Evolutionary conservation across 2,888 invertebrate genomes (phyloP), one percentile per base, ranked within the genome.

Genomic region (Nymphalis urticae): DNA sequence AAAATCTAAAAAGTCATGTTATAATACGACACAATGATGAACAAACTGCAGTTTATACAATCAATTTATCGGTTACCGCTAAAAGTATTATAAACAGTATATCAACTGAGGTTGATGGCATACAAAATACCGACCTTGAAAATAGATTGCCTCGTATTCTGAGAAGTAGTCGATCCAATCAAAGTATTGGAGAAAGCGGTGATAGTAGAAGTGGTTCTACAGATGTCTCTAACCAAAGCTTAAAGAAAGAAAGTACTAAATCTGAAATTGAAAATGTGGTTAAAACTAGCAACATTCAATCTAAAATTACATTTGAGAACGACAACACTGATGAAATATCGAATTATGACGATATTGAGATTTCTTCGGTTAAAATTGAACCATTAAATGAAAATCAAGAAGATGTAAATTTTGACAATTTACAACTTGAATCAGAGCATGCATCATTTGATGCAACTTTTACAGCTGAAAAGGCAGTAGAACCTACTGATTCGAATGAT

Each of bases 1-100:
- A 88, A 48, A 94, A 94, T 77, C 85, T 96, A 0, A 93, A 95
- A 72, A 90, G 90, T 0, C 97, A 97, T 76, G 88, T 95, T 0
- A 88, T 93, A 58, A 81, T 85, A 0, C 94, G 94, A 72, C 95
- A 95, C 75, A 82, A 88, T 60, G 86, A 88, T 59, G 85, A 90
- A 64, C 86, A 91, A 71, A 93, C 92, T 1, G 88, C 91, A 73
- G 92, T 92, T 9, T 90, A 85, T 74, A 85, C 82, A 21, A 89
- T 92, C 9, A 91, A 88, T 78, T 82, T 92, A 65, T 80, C 87
- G 16, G 80, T 79, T 2, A 83, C 89, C 80, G 76, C 86, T 10
- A 86, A 79, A 76, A 85, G 82, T 73, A 74, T 77, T 19, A 76
- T 88, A 4, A 81, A 74, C 42, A 68, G 72, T 13, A 73, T 86